Base-by-base conservation (phyloP, 2,888 invertebrate species). In the Perithous albicinctus region DNA sequence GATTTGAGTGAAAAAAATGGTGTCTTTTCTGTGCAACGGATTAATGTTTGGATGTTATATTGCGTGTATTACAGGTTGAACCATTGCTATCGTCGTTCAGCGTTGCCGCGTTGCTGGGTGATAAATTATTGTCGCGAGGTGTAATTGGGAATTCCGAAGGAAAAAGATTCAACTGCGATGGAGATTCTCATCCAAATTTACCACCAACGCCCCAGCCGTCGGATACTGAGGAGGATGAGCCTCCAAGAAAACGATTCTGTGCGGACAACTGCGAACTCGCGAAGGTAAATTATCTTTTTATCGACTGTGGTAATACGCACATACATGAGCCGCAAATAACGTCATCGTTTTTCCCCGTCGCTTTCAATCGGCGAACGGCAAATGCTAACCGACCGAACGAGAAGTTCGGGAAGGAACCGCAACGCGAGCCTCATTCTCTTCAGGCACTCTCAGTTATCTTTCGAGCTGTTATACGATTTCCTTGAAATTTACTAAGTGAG, bases 151-250 rank as follows among this genome's bases (percentile, higher is more conserved):
- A 69, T 76, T 32, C 73, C 20, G 54, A 20, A 4, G 73, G 59
- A 15, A 78, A 72, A 38, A 63, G 51, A 3, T 38, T 69, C 35
- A 46, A 43, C 15, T 46, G 51, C 41, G 64, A 76, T 23, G 78
- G 77, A 61, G 32, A 85, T 56, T 41, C 63, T 3, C 73, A 80
- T 56, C 80, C 83, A 32, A 82, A 83, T 67, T 84, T 92, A 23
- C 92, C 92, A 8, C 91, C 96, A 75, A 97, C 97, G 2, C 97
- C 97, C 0, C 97, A 97, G 92, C 96, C 97, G 20, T 97, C 97
- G 0, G 97, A 98, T 92, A 96, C 97, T 0, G 97, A 97, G 93
- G 95, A 97, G 92, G 94, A 95, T 86, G 95, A 94, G 91, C 94
- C 94, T 32, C 93, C 93, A 20, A 91, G 92, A 80, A 94, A 94